Conservation (phyloP, 2,888 invertebrate genomes). For the Himalopsyche tibetana region DNA sequence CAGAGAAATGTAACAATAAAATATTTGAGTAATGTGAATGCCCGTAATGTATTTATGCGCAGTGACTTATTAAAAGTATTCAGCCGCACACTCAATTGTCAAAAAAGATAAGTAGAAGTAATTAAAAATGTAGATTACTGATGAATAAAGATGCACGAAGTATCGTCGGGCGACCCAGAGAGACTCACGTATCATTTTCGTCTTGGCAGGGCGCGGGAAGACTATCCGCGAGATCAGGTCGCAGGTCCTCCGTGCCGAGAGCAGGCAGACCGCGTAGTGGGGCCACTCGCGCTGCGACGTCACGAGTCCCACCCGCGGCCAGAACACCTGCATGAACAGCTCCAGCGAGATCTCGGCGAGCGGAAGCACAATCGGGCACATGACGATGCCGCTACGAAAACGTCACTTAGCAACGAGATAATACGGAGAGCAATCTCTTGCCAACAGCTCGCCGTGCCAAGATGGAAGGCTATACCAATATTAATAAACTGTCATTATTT, state of each 20-base stretch:
- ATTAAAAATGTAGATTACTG: conserved; percentile 1
- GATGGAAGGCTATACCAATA: neutral
- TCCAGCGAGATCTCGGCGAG: conserved; percentile 51
- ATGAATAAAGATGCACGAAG: conserved; percentile 4
- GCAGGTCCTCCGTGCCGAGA: conserved; percentile 39
- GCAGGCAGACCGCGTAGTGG: conserved; percentile 28
- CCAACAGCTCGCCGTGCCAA: neutral
- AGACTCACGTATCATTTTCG: conserved; percentile 25
- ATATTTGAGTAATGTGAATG: too few relatives aligned
- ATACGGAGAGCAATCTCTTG: neutral
- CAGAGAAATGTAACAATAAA: too few relatives aligned
- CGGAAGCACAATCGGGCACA: conserved; percentile 34
- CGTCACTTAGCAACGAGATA: neutral
- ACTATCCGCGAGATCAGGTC: conserved; percentile 10
- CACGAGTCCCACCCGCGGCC: conserved; percentile 35
- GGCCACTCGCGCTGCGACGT: conserved; percentile 43
- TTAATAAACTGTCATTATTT: conserved; percentile 16
- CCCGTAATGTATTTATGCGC: too few relatives aligned
- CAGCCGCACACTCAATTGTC: too few relatives aligned
- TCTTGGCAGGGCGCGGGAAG: neutral
- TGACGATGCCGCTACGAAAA: neutral
- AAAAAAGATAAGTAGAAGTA: neutral
- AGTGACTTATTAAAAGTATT: too few relatives aligned
- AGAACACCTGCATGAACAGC: conserved; percentile 44
- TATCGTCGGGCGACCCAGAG: neutral